Percentiles rank a stretch among this genome's conserved stretches.
Conservation (phyloP, 2,888 invertebrate genomes). For the Apomyelois bistriatella region DNA sequence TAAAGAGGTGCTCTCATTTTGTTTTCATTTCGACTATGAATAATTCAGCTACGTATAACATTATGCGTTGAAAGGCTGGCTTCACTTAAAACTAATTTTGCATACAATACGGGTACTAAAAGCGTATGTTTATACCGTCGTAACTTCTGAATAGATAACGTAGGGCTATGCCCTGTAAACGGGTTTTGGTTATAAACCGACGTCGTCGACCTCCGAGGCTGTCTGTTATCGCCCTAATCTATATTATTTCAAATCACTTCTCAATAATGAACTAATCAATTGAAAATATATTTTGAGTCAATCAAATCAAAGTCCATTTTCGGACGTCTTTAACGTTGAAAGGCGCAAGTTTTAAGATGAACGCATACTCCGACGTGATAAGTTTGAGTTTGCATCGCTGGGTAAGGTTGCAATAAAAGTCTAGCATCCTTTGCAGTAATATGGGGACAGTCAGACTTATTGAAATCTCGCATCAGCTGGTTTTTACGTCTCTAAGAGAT, state of each 20-base stretch:
- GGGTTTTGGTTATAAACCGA: background rate
- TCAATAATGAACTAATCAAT: slow-evolving; percentile 14
- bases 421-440: slow-evolving; percentile 22
- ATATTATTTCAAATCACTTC: slow-evolving; percentile 22
- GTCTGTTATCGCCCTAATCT: slow-evolving; percentile 16
- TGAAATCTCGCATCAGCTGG: slow-evolving; percentile 23
- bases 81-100: slow-evolving; percentile 8
- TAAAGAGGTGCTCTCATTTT: background rate
- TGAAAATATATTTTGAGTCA: slow-evolving; percentile 3
- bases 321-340: background rate
- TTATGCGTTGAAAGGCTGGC: background rate
- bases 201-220: background rate
- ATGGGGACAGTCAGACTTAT: slow-evolving; percentile 22
- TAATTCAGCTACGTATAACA: background rate
- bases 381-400: slow-evolving; percentile 14
- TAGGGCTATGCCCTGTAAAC: slow-evolving; percentile 4
- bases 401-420: slow-evolving; percentile 21
- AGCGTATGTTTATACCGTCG: slow-evolving; percentile 6
- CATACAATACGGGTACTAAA: slow-evolving; percentile 4
- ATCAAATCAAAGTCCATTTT: slow-evolving; percentile 12
- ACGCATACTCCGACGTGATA: slow-evolving; percentile 13
- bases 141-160: slow-evolving; percentile 5
- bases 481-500: background rate
- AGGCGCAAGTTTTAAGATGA: background rate
- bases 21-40: background rate